A percentile compares a stretch with the other conserved stretches of the same genome.
phyloP scores from a whole-genome alignment of 2,888 invertebrate genomes.

The Pyralis farinalis region DNA sequence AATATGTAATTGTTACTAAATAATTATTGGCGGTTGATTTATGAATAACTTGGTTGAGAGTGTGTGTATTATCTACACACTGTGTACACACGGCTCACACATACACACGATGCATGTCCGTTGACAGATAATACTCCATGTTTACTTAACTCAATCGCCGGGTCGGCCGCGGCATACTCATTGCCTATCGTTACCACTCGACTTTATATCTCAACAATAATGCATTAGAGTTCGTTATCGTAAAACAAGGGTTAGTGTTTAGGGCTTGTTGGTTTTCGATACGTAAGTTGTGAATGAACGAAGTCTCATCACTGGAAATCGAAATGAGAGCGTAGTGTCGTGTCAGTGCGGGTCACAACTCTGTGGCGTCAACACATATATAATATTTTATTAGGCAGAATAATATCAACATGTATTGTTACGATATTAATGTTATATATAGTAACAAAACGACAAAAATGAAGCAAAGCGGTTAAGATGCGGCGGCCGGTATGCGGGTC shows the following conservation, averaged over 20 bases:
- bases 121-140: slow-evolving; percentile 79
- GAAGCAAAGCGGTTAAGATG: slow-evolving; percentile 43
- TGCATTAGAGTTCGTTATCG: slow-evolving; percentile 55
- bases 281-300: slow-evolving; percentile 72
- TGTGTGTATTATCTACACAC: slow-evolving; percentile 33
- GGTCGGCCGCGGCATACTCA: slow-evolving; percentile 54
- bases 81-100: slow-evolving; percentile 49
- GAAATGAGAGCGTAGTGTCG: slow-evolving; percentile 55
- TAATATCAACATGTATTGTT: not conserved
- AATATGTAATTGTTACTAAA: slow-evolving; percentile 20
- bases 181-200: slow-evolving; percentile 28
- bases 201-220: slow-evolving; percentile 41
- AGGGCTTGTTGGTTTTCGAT: slow-evolving; percentile 48
- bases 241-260: slow-evolving; percentile 38
- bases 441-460: slow-evolving; percentile 39
- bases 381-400: not conserved
- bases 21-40: slow-evolving; percentile 49
- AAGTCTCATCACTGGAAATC: slow-evolving; percentile 72
- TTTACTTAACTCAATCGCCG: slow-evolving; percentile 77
- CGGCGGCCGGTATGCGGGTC: slow-evolving; percentile 60
- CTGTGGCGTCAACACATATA: slow-evolving; percentile 36
- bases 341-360: slow-evolving; percentile 41
- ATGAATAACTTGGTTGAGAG: slow-evolving; percentile 56
- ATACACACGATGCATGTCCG: slow-evolving; percentile 64
- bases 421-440: slow-evolving; percentile 1